These are phyloP conservation scores for Spicauda simplicius DNA, from an alignment of 2,888 invertebrate species.

Conservation along the genomic window DNA sequence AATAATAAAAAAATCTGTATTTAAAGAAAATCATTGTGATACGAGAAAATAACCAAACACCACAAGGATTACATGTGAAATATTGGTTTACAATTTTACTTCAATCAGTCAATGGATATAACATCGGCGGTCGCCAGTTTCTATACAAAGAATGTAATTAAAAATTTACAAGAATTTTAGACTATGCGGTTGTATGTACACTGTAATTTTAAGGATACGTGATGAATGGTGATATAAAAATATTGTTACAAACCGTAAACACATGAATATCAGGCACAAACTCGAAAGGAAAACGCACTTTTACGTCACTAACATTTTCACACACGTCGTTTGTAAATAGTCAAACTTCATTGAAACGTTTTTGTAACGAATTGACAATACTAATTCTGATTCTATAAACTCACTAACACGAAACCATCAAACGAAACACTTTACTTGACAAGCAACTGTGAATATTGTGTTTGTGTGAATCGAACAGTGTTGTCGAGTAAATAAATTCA, in stretches of 20 bases:
- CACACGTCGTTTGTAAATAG: conserved; percentile 11
- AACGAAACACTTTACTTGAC: conserved; percentile 14
- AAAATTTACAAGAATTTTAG: neutral
- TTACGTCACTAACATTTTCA: conserved; percentile 38
- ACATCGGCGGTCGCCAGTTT: neutral
- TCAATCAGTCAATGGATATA: neutral
- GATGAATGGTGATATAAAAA: conserved; percentile 59
- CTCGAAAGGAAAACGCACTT: conserved; percentile 32
- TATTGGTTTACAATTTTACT: neutral
- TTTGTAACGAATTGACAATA: conserved; percentile 8
- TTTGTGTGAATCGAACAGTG: too few species aligned
- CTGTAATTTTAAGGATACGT: conserved; percentile 53
- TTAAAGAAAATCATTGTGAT: neutral
- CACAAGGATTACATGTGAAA: neutral
- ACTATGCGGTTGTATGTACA: conserved; percentile 2
- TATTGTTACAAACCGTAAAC: conserved; percentile 67
- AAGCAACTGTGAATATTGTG: too few species aligned
- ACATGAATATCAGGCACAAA: conserved; percentile 64
- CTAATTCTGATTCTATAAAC: conserved; percentile 17
- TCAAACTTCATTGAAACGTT: neutral
- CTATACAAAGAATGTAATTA: neutral
- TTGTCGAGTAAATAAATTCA: too few species aligned
- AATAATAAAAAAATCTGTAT: neutral
- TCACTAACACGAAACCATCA: conserved; percentile 13
- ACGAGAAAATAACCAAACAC: neutral